Base-by-base conservation (phyloP, 2,113 vertebrate genomes). In the Cololabis saira region DNA sequence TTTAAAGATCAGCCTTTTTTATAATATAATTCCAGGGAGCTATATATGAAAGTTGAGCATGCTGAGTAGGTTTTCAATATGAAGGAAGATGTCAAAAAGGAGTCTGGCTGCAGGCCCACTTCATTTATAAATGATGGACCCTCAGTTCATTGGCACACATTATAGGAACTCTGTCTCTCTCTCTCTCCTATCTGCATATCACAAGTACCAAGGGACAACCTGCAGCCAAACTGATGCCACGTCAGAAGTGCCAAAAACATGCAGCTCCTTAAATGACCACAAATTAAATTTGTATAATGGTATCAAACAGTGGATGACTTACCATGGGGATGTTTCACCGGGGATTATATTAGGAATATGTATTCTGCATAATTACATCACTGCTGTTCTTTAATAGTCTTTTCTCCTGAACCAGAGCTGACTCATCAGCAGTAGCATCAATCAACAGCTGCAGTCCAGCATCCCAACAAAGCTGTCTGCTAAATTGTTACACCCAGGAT, bases 91-190 rank as follows among this genome's bases (percentile, higher is more conserved):
- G 70, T 63, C 64, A 82, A 51, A 80, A 82, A 71, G 65, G 50
- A 67, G 48, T 18, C 47, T 55, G 56, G 61, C 66, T 75, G 58
- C n/a, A 6, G 45, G 44, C 42, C 53, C 16, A 40, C 52, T 19
- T 24, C 42, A 12, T n/a, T 86, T 86, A 88, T 87, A 83, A 89
- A 61, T 87, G 71, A 86, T 88, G 79, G 51, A 61, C 83, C 79
- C 71, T 62, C 80, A 71, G 56, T 43, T 64, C 76, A 69, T 21
- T 59, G 17, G 54, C 84, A 79, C 61, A 82, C 61, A 50, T 71
- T 61, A 70, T 49, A 37, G 27, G n/a, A 52, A n/a, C 44, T 67
- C 49, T 64, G 58, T 27, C 24, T 27, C 24, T 27, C 50, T 37
- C 42, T 33, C 41, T 18, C 8, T 53, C 27, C 43, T 27, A 54